Percentiles rank a stretch among this genome's conserved stretches.
These are phyloP conservation scores for Lycaon pictus DNA, from an alignment of 2,113 vertebrate genomes.

Conservation along the genomic window DNA sequence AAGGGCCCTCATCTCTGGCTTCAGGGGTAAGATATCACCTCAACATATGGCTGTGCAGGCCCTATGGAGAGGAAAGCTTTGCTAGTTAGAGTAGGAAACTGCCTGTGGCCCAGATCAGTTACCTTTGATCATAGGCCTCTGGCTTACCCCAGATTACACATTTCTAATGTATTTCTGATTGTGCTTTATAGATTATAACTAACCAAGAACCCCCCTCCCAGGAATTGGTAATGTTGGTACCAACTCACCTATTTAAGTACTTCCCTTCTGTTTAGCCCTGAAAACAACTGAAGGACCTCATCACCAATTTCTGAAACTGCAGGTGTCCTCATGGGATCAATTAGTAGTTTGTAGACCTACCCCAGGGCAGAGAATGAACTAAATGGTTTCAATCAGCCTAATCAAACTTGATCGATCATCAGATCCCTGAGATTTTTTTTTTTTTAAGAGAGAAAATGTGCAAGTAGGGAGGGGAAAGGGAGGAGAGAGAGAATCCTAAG, in stretches of 20 bases:
- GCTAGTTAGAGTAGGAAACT: conserved; percentile 63
- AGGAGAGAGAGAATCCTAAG: background rate
- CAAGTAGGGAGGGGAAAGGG: no score
- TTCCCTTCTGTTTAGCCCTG: background rate
- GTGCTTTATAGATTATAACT: background rate
- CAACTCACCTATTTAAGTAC: background rate
- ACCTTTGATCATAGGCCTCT: background rate
- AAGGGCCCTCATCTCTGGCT: conserved; percentile 76
- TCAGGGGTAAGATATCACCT: conserved; percentile 85
- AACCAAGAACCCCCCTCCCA: background rate
- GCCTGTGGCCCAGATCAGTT: conserved; percentile 81
- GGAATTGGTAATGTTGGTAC: background rate
- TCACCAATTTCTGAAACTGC: background rate
- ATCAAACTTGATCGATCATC: background rate
- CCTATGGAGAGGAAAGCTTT: conserved; percentile 83
- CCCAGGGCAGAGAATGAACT: background rate
- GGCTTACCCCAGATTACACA: background rate
- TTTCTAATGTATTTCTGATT: background rate
- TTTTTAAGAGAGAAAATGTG: background rate
- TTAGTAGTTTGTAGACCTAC: background rate
- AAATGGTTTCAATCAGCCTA: background rate
- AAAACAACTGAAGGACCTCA: background rate
- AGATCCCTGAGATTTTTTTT: background rate
- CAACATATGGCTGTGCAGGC: conserved; percentile 66
- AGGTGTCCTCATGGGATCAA: background rate